Evolutionary conservation across 2,797 vertebrate genomes (phyloP).

Genomic region (Pangasius sanitwongsei): DNA sequence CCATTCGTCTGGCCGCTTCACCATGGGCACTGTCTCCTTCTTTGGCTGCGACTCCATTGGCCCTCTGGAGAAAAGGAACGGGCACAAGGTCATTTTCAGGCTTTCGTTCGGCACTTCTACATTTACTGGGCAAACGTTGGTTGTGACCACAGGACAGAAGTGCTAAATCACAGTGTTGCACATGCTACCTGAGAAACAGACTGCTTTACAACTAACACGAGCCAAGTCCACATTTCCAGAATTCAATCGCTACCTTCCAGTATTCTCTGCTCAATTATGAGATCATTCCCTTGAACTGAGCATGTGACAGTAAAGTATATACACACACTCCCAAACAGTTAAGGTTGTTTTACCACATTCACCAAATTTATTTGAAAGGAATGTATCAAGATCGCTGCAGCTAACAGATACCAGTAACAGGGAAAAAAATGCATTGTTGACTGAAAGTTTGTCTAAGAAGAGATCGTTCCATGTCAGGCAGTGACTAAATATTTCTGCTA

Average conservation of each 20-base stretch:
- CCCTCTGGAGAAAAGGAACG: slow-evolving; percentile 70
- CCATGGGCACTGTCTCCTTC: slow-evolving; percentile 72
- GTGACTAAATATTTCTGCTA: background rate
- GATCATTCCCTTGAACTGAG: background rate
- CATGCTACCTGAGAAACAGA: background rate
- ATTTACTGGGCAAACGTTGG: background rate
- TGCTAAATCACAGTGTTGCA: background rate
- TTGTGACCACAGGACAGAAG: background rate
- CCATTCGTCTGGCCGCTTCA: slow-evolving; percentile 94
- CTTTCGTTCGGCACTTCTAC: background rate
- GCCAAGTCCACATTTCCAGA: background rate
- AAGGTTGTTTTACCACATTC: background rate
- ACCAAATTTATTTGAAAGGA: slow-evolving; percentile 15
- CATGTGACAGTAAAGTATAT: background rate
- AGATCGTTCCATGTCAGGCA: background rate
- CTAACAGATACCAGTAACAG: background rate
- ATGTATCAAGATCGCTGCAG: background rate
- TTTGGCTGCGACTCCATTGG: slow-evolving; percentile 82
- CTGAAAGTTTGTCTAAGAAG: background rate
- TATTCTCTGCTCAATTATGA: background rate
- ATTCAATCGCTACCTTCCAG: background rate
- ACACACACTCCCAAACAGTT: background rate
- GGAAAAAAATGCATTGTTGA: background rate
- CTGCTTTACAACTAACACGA: background rate
- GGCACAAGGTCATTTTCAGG: background rate